Evolutionary conservation across 2,113 vertebrate genomes (phyloP), one percentile per base, ranked within the genome.

Genomic region (Triplophysa tibetana): DNA sequence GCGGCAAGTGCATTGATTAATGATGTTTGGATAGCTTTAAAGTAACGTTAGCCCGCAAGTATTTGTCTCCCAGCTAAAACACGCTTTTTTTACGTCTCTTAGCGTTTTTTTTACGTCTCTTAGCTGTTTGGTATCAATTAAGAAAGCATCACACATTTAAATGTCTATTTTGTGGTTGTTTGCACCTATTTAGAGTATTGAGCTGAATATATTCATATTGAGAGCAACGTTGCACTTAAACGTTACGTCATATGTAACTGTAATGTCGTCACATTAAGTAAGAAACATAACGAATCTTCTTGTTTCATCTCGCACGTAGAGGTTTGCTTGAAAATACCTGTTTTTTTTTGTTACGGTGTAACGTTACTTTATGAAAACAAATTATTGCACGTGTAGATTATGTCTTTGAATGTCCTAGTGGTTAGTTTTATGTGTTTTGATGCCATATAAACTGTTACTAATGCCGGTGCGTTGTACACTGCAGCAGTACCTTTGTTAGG

Each of bases 1-100:
- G 76, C 60, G 29, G 41, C 26, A 66, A 76, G 19, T 77, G 60
- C 16, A 45, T 19, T 12, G 70, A 24, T 61, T 10, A 16, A 19
- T 54, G 75, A 66, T 65, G 75, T 62, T 65, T 16, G 61, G 41
- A n/a, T 64, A 23, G 74, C 58, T 60, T 74, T 43, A 38, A 38
- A 6, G 33, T 38, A 24, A 24, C 24, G 24, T 24, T 24, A 43
- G 13, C 56, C 1, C 11, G 58, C 58, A 23, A 61, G n/a, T 24
- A 8, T 61, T 24, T 41, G 21, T 74, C 54, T 60, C 50, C 0
- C 9, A 24, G 10, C 24, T 50, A 50, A 69, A 24, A 12, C 2
- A 3, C 1, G 1, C 7, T 58, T 14, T 72, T 19, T n/a, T n/a
- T n/a, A n/a, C n/a, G n/a, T n/a, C n/a, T n/a, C n/a, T n/a, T n/a